These are phyloP conservation scores for Sebastes umbrosus DNA, from an alignment of 2,797 vertebrate genomes.

Conservation along the genomic window DNA sequence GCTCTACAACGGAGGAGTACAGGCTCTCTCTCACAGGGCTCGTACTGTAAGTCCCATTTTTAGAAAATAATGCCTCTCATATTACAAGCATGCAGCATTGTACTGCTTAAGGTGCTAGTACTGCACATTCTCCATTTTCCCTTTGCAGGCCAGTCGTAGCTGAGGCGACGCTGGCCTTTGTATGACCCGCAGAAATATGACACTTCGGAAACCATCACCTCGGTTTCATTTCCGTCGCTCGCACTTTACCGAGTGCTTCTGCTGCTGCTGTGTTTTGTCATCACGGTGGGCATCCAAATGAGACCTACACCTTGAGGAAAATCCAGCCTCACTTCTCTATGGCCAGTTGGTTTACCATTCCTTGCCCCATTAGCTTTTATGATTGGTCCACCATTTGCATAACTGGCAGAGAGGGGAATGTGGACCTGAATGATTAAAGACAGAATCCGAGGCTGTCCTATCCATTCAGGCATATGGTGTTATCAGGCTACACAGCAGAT, in stretches of 20 bases:
- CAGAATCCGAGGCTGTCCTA: conserved; percentile 26
- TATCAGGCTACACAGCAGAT: conserved; percentile 49
- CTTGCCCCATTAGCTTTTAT: conserved; percentile 69
- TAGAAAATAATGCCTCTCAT: conserved; percentile 43
- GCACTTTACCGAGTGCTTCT: conserved; percentile 31
- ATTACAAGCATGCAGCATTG: conserved; percentile 43
- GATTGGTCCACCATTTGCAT: conserved; percentile 71
- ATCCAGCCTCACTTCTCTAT: conserved; percentile 37
- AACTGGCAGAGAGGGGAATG: conserved; percentile 50
- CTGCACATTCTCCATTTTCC: conserved; percentile 50
- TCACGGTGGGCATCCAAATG: conserved; percentile 47
- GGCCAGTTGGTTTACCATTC: conserved; percentile 65
- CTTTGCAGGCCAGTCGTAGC: conserved; percentile 30
- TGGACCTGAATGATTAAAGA: conserved; percentile 60
- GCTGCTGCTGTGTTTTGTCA: conserved; percentile 52
- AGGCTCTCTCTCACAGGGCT: conserved; percentile 23
- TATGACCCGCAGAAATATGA: conserved; percentile 70
- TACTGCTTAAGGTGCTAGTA: conserved; percentile 37
- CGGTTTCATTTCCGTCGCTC: conserved; percentile 48
- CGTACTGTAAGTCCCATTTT: conserved; percentile 32
- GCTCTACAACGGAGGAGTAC: background rate
- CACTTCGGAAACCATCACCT: conserved; percentile 58
- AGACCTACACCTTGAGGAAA: conserved; percentile 55
- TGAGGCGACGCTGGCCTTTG: conserved; percentile 47
- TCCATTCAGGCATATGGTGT: conserved; percentile 35